Base-by-base conservation (phyloP, 2,113 vertebrate species). In the Pomatorhinus ruficollis region DNA sequence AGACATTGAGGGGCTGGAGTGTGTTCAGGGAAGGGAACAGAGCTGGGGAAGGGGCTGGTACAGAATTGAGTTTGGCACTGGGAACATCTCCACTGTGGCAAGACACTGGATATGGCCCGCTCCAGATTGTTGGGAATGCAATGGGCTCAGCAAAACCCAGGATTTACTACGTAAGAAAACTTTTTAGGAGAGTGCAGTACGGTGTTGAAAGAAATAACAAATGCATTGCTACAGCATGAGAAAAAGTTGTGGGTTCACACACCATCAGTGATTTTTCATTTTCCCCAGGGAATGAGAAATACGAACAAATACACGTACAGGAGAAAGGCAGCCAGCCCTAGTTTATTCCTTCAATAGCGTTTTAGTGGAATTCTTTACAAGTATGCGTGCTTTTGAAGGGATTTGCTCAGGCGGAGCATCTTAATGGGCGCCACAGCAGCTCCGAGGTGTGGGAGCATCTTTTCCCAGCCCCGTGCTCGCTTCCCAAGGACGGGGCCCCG, bases 401-500 rank as follows among this genome's bases (percentile, higher is more conserved):
- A 11, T 83, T 63, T 52, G 22, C n/a, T 30, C 4, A 5, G 50
- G 39, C 1, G 12, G 37, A 54, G 12, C 1, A 10, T n/a, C 35
- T 16, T 27, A 1, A 4, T 0, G 23, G 35, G 8, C 2, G 2
- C 31, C 33, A 7, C 12, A 30, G 24, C 42, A 47, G 20, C 56
- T 2, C 12, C 1, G 24, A 1, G 50, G 0, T 8, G 27, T 4
- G 5, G 33, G 39, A 54, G 15, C 45, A 24, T 24, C 63, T 33
- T 18, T 9, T 3, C 3, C 75, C 56, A 44, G 15, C 11, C 11
- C 3, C 0, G 2, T 0, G 35, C 22, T 72, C 5, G 0, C 8
- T 52, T 39, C 61, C 35, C 1, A 17, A 70, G 88, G 80, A 86
- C 37, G 16, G 72, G 79, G 52, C 20, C 95, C 54, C 27, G 18